Evolutionary conservation across 2,797 vertebrate species (phyloP).

Genomic region (Sebastes umbrosus): DNA sequence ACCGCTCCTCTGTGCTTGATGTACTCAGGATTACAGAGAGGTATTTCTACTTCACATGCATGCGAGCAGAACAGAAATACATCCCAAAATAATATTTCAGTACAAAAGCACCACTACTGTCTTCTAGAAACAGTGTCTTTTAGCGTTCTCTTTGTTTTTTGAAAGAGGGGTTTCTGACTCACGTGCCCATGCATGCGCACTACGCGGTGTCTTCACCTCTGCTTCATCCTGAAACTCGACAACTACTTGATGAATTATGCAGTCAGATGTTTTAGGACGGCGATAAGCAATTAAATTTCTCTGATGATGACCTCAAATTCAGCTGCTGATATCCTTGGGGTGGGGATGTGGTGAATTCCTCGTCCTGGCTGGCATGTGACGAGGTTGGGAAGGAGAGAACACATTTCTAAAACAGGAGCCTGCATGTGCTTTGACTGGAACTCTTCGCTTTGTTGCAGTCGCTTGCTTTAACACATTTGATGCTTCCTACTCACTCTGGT

Average conservation of each 20-base stretch:
- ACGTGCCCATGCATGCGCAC: slow-evolving; percentile 52
- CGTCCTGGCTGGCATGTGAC: slow-evolving; percentile 72
- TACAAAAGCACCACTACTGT: not conserved
- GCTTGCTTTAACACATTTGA: slow-evolving; percentile 78
- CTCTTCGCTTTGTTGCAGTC: slow-evolving; percentile 69
- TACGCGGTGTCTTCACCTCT: slow-evolving; percentile 9
- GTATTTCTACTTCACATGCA: slow-evolving; percentile 27
- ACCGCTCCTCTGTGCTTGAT: not conserved
- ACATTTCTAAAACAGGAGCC: slow-evolving; percentile 46
- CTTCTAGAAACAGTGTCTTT: not conserved
- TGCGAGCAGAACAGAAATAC: slow-evolving; percentile 18
- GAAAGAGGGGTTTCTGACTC: slow-evolving; percentile 13
- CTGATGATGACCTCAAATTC: slow-evolving; percentile 42
- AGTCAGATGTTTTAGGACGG: slow-evolving; percentile 26
- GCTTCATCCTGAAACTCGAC: slow-evolving; percentile 38
- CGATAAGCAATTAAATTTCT: slow-evolving; percentile 18
- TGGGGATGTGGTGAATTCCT: slow-evolving; percentile 52
- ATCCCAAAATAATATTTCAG: not conserved
- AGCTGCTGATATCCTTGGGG: slow-evolving; percentile 27
- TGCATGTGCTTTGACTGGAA: slow-evolving; percentile 83
- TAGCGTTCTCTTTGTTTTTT: not conserved
- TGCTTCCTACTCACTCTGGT: slow-evolving; percentile 65
- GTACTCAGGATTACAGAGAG: not conserved
- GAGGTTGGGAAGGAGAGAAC: not conserved
- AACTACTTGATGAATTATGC: slow-evolving; percentile 12